Percentiles rank a stretch among this genome's conserved stretches.
These are phyloP conservation scores for Parasteatoda lunata DNA, from an alignment of 2,888 invertebrate species.

Conservation along the genomic window DNA sequence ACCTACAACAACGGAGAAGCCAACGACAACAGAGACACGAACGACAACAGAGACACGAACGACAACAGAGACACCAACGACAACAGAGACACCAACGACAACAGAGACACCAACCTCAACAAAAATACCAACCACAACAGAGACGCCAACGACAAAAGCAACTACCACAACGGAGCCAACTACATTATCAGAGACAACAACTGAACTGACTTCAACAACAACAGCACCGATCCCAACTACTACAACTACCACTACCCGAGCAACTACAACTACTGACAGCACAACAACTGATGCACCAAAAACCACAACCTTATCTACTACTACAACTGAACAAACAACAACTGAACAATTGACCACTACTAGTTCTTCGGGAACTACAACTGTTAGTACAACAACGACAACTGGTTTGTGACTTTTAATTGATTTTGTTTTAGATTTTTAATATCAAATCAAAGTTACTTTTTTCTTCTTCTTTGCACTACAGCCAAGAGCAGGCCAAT, in stretches of 20 bases:
- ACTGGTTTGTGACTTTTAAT: too few relatives aligned
- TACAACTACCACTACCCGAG: background rate
- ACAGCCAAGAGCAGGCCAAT: conserved; percentile 2
- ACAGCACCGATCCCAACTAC: background rate
- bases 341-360: conserved; percentile 1
- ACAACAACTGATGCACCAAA: background rate
- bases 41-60: background rate
- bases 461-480: background rate
- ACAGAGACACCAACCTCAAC: background rate
- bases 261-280: background rate
- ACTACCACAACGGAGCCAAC: background rate
- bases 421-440: too few relatives aligned
- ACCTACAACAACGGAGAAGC: background rate
- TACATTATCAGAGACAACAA: background rate
- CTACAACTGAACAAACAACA: conserved; percentile 34
- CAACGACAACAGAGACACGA: background rate
- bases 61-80: background rate
- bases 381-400: conserved; percentile 7
- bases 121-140: background rate
- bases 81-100: background rate
- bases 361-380: background rate
- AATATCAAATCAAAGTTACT: too few relatives aligned
- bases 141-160: background rate
- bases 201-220: background rate
- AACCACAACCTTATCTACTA: background rate